These are phyloP conservation scores for Aphelenchoides avenae DNA, from an alignment of 1,140 invertebrate species.

Conservation along the genomic window DNA sequence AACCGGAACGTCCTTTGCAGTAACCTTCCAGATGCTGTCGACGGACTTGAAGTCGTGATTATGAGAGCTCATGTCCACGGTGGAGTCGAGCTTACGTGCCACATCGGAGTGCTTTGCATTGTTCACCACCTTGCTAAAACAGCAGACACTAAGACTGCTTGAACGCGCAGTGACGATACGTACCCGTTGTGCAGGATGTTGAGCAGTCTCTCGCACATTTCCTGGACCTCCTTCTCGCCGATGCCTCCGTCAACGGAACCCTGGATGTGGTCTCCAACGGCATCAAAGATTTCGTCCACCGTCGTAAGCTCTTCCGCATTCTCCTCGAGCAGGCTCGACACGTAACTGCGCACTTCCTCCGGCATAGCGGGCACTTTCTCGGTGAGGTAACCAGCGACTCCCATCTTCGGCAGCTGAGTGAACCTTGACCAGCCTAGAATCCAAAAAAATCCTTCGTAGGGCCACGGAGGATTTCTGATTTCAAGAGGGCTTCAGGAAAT, in stretches of 20 bases:
- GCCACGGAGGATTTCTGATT: too few species aligned
- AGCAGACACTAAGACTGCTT: too few species aligned
- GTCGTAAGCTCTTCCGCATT: slow-evolving; percentile 37
- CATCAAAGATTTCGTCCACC: slow-evolving; percentile 31
- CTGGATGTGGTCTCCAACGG: slow-evolving; percentile 41
- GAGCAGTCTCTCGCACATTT: slow-evolving; percentile 40
- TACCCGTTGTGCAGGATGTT: slow-evolving; percentile 40
- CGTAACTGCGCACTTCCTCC: slow-evolving; percentile 29
- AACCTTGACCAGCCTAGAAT: too few species aligned
- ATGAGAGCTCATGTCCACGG: slow-evolving; percentile 41
- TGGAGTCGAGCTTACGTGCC: slow-evolving; percentile 36
- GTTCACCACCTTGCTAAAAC: slow-evolving; percentile 26
- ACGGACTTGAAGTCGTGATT: slow-evolving; percentile 29
- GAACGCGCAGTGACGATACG: too few species aligned
- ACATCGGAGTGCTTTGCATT: not conserved
- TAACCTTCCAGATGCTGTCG: slow-evolving; percentile 40
- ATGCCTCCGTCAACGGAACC: slow-evolving; percentile 26
- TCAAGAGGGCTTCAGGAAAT: too few species aligned
- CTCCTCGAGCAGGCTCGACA: slow-evolving; percentile 39
- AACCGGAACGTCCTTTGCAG: slow-evolving; percentile 42
- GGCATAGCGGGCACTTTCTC: slow-evolving; percentile 30
- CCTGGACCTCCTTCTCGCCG: slow-evolving; percentile 19
- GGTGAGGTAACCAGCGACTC: slow-evolving; percentile 23
- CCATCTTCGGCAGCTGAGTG: too few species aligned
- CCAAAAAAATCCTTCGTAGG: too few species aligned